Evolutionary conservation across 92 coral and sea anemone species (phyloP).

Genomic region (Muricea muricata): DNA sequence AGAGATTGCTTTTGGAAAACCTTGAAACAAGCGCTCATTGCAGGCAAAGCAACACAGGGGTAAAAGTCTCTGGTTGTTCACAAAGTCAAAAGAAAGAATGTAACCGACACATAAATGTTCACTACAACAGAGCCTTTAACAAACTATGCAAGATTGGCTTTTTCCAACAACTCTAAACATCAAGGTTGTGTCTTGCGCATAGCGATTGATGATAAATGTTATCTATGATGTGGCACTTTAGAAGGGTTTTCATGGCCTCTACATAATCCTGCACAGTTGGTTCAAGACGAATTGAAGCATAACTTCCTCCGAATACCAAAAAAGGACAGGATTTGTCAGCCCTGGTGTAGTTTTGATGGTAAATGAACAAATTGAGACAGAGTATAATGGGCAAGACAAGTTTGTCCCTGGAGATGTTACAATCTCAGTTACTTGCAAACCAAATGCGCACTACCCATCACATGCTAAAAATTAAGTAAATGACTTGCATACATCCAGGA

Average conservation of each 20-base stretch:
- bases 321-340: constrained; percentile 49
- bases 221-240: constrained; percentile 47
- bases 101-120: constrained; percentile 54
- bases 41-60: constrained; percentile 67
- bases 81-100: too few species aligned
- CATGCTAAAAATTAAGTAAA: constrained; percentile 66
- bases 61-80: constrained; percentile 43
- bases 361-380: constrained; percentile 42
- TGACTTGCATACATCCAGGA: constrained; percentile 45
- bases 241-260: constrained; percentile 72
- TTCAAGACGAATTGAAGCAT: neutral
- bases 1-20: constrained; percentile 63
- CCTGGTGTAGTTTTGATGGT: constrained; percentile 37
- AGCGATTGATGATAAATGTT: constrained; percentile 42
- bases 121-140: constrained; percentile 55
- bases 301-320: constrained; percentile 52
- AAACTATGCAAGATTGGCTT: constrained; percentile 62
- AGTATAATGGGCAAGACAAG: neutral
- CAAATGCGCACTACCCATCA: constrained; percentile 50
- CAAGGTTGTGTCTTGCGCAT: constrained; percentile 19
- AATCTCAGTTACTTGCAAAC: constrained; percentile 60
- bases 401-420: constrained; percentile 42
- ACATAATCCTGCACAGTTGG: constrained; percentile 51
- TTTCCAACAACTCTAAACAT: constrained; percentile 17
- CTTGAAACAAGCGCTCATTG: constrained; percentile 30